These are phyloP conservation scores for Sylvia atricapilla DNA, from an alignment of 2,113 vertebrate species.

Conservation along the genomic window DNA sequence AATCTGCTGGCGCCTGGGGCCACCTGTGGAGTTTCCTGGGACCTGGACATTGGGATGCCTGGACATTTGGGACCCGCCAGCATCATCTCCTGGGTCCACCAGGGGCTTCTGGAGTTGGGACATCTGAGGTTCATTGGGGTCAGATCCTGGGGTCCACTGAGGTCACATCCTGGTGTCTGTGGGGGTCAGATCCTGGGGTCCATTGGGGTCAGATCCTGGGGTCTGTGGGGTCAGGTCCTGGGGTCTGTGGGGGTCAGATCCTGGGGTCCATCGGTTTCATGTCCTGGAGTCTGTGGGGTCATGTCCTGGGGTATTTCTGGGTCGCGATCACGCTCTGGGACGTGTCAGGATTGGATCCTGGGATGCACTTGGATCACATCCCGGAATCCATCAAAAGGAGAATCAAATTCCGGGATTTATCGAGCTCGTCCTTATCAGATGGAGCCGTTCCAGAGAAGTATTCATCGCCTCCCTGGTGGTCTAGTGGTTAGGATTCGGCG, in stretches of 20 bases:
- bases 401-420: fast-evolving
- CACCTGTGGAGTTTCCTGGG: not conserved
- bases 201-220: fast-evolving
- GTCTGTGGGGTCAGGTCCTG: fast-evolving
- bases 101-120: not conserved
- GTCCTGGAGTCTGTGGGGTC: too few relatives aligned
- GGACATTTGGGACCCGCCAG: not conserved
- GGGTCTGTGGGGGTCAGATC: fast-evolving
- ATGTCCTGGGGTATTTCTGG: fast-evolving
- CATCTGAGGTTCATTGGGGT: too few relatives aligned
- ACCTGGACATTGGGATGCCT: too few relatives aligned
- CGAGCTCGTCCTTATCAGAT: not conserved
- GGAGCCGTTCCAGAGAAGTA: fast-evolving
- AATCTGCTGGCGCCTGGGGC: not conserved
- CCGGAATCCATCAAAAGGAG: fast-evolving
- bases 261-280: too few relatives aligned
- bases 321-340: too few relatives aligned
- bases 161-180: not conserved
- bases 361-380: fast-evolving
- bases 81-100: not conserved
- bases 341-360: fast-evolving
- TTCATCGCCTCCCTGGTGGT: constrained; percentile 68
- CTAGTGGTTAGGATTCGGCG: constrained; percentile 86
- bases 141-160: not conserved
- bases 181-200: fast-evolving